Evolutionary conservation across 2,888 invertebrate species (phyloP), one percentile per base, ranked within the genome.

Genomic region (Chesias legatella): DNA sequence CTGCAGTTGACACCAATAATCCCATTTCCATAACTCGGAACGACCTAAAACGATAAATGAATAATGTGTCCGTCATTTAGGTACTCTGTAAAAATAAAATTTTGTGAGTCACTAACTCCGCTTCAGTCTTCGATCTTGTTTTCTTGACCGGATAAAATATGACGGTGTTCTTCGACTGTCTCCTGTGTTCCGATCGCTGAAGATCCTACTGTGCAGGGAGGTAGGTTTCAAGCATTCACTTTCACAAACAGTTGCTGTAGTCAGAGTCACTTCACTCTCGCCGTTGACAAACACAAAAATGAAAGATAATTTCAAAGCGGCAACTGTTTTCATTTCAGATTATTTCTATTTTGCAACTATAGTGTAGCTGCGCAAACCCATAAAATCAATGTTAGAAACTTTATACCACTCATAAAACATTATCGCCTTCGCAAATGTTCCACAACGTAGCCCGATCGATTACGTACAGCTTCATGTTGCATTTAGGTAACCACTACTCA

Each of bases 1-100:
- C 51, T 81, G 81, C 9, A 71, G 45, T 35, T 69, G 75, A 44
- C 81, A 81, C 68, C 70, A 79, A 36, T 53, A 63, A 51, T 80
- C 77, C 79, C 79, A 80, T 10, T 67, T 55, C 74, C 73, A 79
- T 35, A 76, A 50, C 6, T 61, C 51, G 6, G 43, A 48, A 6
- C 32, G 33, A 48, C 43, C 75, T 74, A 44, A 40, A 61, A 43
- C 30, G 10, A 27, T 33, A 20, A n/a, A 6, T 22, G 9, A 25
- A 21, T 28, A 31, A 1, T 26, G 8, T n/a, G n/a, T n/a, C n/a
- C n/a, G n/a, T 13, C 13, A 21, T 33, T 6, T 8, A 25, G 17
- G 22, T 21, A 6, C 10, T 26, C n/a, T 8, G 4, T 21, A n/a
- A 2, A 10, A 22, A 13, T 33, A 33, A 20, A 11, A 38, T 26